Conservation (phyloP, 2,888 invertebrate genomes). For the Anticlea derivata region DNA sequence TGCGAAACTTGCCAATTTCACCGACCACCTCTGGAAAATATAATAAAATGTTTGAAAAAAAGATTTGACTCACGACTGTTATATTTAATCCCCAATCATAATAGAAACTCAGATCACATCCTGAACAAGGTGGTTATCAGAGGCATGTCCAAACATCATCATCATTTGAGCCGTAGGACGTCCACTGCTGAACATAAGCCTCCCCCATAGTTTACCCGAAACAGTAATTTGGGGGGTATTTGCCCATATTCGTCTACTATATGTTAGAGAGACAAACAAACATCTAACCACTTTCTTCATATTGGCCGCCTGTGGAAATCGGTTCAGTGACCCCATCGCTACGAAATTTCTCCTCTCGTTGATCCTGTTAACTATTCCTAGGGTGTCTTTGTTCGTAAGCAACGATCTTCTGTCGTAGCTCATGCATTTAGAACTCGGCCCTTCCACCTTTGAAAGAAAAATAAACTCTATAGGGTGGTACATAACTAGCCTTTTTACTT, state of each 20-base stretch:
- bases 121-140: no score
- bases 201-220: no score
- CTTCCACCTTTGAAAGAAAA: slow-evolving; percentile 49
- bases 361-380: slow-evolving; percentile 57
- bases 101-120: no score
- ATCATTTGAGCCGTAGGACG: no score
- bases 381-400: slow-evolving; percentile 52
- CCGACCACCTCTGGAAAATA: slow-evolving; percentile 63
- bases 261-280: no score
- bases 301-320: slow-evolving; percentile 66
- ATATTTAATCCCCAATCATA: no score
- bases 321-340: slow-evolving; percentile 57
- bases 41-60: slow-evolving; percentile 6
- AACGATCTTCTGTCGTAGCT: slow-evolving; percentile 53
- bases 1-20: slow-evolving; percentile 59
- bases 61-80: not conserved
- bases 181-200: no score
- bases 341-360: slow-evolving; percentile 68
- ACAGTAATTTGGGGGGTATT: no score
- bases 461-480: no score
- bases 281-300: slow-evolving; percentile 71
- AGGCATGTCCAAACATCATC: no score
- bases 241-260: no score
- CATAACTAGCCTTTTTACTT: no score
- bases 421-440: slow-evolving; percentile 55